Conservation (phyloP, 2,797 vertebrate genomes). For the Sarcophilus harrisii region DNA sequence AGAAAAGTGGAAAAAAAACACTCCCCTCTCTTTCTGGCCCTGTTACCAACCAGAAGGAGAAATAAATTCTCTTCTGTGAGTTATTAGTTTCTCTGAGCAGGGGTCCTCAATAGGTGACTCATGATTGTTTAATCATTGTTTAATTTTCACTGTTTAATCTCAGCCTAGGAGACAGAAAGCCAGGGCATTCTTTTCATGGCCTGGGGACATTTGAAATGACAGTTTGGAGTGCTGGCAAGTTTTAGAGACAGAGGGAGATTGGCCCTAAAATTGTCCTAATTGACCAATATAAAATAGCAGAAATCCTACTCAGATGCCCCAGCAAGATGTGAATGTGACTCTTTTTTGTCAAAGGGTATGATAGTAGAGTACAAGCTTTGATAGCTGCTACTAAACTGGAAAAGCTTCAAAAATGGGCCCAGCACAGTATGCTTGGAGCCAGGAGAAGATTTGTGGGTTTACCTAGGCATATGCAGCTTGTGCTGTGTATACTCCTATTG, state of each 20-base stretch:
- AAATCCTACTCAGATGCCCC: neutral
- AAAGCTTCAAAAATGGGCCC: neutral
- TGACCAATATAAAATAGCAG: neutral
- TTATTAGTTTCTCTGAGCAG: conserved; percentile 44
- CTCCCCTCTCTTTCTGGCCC: conserved; percentile 47
- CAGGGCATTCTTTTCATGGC: neutral
- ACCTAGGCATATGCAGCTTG: neutral
- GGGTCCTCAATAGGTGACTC: neutral
- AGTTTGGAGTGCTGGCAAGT: conserved; percentile 20
- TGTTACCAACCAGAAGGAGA: conserved; percentile 32
- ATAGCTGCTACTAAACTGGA: neutral
- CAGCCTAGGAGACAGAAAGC: neutral
- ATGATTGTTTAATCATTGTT: neutral
- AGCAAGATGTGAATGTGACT: neutral
- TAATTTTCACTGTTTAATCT: neutral
- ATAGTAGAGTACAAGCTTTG: neutral
- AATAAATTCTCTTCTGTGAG: conserved; percentile 32
- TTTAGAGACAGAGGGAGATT: neutral
- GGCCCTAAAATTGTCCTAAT: neutral
- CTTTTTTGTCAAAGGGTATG: neutral
- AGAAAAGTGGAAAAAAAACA: conserved; percentile 64
- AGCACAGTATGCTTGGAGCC: neutral
- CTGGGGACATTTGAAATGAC: conserved; percentile 10
- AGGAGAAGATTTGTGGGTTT: neutral
- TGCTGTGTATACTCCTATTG: neutral